Conservation (phyloP, 2,888 invertebrate species). For the Dynastes grantii region DNA sequence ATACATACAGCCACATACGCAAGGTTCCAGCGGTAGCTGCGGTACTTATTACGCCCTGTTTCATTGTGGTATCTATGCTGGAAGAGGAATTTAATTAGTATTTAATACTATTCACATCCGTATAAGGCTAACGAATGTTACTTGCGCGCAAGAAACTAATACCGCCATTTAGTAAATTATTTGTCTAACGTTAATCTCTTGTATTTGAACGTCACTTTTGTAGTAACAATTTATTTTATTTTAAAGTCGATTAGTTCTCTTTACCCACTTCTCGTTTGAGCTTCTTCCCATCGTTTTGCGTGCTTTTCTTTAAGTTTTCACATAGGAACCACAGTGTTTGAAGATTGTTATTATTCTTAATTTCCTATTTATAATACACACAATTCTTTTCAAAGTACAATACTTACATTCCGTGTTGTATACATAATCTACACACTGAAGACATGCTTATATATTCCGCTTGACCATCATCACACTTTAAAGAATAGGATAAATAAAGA, state of each 20-base stretch:
- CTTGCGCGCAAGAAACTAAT: neutral
- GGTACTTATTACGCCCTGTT: constrained; percentile 9
- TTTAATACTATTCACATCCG: constrained; percentile 2
- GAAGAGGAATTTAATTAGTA: constrained; percentile 29
- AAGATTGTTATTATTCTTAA: no score
- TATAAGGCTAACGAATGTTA: constrained; percentile 6
- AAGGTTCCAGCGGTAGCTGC: neutral
- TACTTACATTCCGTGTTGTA: no score
- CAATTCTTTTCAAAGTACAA: no score
- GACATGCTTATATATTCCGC: no score
- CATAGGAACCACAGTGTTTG: no score
- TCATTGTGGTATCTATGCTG: neutral
- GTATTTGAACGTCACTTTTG: neutral
- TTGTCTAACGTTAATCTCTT: neutral
- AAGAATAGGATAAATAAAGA: no score
- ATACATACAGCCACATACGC: neutral
- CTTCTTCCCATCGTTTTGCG: neutral
- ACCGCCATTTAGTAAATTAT: constrained; percentile 6
- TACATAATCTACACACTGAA: no score
- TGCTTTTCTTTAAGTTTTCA: neutral
- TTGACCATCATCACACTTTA: no score
- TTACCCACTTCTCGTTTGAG: neutral
- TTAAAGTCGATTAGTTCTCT: neutral
- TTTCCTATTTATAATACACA: no score
- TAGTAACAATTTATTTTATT: constrained; percentile 4